phyloP scores from a whole-genome alignment of 2,113 vertebrate species.

The Oryzias javanicus region DNA sequence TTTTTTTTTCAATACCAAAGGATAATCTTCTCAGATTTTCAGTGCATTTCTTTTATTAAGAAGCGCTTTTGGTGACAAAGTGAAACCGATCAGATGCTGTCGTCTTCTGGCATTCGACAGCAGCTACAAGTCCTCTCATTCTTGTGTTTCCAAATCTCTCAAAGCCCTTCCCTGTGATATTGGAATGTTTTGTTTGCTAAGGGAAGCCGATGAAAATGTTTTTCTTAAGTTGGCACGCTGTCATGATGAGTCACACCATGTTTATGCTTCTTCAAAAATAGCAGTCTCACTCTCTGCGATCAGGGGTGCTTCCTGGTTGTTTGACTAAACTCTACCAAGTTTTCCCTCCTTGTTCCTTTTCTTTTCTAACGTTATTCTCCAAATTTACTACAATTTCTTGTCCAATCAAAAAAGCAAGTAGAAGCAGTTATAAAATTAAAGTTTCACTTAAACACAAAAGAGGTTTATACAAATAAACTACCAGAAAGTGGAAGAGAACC shows the following conservation, averaged over 20 bases:
- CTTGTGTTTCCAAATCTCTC: neutral
- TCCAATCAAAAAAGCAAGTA: no score
- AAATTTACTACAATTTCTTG: no score
- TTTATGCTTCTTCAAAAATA: slow-evolving; percentile 34
- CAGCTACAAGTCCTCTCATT: slow-evolving; percentile 15
- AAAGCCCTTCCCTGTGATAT: slow-evolving; percentile 25
- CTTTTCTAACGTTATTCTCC: no score
- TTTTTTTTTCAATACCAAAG: no score
- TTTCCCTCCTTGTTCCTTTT: no score
- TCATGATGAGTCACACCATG: slow-evolving; percentile 31
- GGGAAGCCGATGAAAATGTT: slow-evolving; percentile 30
- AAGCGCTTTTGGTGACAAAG: neutral
- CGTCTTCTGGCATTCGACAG: slow-evolving; percentile 21
- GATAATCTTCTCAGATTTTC: no score
- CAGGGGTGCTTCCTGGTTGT: slow-evolving; percentile 8
- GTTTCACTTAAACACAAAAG: no score
- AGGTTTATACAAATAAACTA: no score
- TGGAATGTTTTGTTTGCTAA: slow-evolving; percentile 25
- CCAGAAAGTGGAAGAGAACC: no score
- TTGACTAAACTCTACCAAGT: slow-evolving; percentile 6
- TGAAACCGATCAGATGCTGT: slow-evolving; percentile 17
- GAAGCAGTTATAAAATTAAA: no score
- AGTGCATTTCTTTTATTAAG: no score
- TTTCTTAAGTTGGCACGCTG: slow-evolving; percentile 24
- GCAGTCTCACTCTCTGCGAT: slow-evolving; percentile 21